Percentiles rank a stretch among this genome's conserved stretches.
phyloP scores from a whole-genome alignment of 2,113 vertebrate species.

The Sus scrofa region DNA sequence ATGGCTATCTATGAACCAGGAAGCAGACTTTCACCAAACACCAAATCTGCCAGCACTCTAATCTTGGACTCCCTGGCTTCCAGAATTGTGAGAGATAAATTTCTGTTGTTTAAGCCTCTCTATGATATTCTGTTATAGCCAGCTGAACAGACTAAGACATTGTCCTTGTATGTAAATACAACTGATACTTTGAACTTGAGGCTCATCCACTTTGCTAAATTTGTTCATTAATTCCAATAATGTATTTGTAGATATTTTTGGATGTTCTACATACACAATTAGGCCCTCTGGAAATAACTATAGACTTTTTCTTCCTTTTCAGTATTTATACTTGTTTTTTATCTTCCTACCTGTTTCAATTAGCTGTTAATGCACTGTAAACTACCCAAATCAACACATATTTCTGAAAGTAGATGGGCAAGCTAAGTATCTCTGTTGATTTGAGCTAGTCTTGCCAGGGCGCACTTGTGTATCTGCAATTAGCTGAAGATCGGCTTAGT shows the following conservation, averaged over 20 bases:
- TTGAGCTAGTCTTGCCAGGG: background rate
- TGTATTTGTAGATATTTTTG: background rate
- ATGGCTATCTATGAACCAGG: background rate
- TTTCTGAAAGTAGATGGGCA: conserved; percentile 2
- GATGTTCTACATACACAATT: background rate
- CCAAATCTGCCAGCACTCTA: background rate
- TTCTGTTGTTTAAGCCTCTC: background rate
- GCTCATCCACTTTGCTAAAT: background rate
- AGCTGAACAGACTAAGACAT: background rate
- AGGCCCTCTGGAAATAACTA: background rate
- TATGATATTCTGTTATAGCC: background rate
- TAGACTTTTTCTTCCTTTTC: conserved; percentile 32
- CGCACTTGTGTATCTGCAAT: background rate
- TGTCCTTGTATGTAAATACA: background rate
- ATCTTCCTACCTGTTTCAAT: background rate
- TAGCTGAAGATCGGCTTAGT: conserved; percentile 1
- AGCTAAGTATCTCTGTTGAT: background rate
- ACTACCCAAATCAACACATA: background rate
- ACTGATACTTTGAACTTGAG: background rate
- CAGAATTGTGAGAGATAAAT: background rate
- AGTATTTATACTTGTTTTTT: conserved; percentile 7
- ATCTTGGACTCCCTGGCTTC: background rate
- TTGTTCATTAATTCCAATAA: conserved; percentile 20
- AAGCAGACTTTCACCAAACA: background rate
- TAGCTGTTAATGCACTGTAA: background rate